Evolutionary conservation across 64 coral and sea anemone genomes (phyloP), one percentile per base, ranked within the genome.

Genomic region (Porites lutea): DNA sequence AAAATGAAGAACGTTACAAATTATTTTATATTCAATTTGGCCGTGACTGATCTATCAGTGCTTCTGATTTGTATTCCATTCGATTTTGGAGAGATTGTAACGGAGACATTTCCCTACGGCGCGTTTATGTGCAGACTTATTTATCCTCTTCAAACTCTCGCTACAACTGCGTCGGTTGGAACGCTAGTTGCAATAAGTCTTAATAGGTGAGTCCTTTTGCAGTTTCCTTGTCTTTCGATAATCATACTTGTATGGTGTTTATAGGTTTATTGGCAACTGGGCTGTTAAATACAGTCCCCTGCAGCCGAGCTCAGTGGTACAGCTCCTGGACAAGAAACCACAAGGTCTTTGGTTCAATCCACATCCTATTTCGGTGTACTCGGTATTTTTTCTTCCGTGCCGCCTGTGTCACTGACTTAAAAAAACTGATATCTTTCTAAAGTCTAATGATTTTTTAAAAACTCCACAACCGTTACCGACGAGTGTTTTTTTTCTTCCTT

Each of bases 1-100:
- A 94, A 88, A 73, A 97, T 97, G 95, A 97, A 97, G 48, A 97
- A 91, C 43, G 88, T 97, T 13, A 97, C 95, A 0, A 97, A 97
- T 60, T 97, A 94, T 91, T 97, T 97, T 75, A 97, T 97, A 37
- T 92, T 97, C 4, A 97, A 97, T 65, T 49, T 97, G 45, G 95
- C 95, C 10, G 92, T 90, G 19, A 89, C 88, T 3, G 95, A 97
- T 27, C 45, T 97, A 3, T 87, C 92, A 0, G 95, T 97, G 5
- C 59, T 97, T 6, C 75, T 97, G 45, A 97, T 97, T n/a, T 97
- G 95, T 44, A 97, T 97, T 52, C 95, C 95, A 0, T 97, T 97
- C 74, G 95, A 97, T 77, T 94, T 97, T 46, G 95, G 95, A 0
- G 95, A 97, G 62, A 93, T 94, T 62, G 47, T 97, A 6, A 97